Conservation (phyloP, 2,888 invertebrate species). For the Apodemia mormo region DNA sequence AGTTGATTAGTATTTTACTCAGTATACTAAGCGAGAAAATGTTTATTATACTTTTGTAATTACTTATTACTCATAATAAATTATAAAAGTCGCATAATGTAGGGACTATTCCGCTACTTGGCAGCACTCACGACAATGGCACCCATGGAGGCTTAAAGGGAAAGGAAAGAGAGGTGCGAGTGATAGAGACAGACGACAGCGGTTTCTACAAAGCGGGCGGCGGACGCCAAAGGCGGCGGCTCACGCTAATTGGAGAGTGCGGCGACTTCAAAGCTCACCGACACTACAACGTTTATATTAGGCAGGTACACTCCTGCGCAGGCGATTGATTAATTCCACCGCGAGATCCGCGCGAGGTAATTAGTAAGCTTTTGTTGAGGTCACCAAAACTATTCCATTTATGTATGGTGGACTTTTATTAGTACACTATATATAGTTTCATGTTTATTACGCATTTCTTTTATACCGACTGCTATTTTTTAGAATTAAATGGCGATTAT, state of each 20-base stretch:
- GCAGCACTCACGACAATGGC: slow-evolving; percentile 24
- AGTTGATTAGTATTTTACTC: too few species aligned
- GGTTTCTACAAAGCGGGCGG: slow-evolving; percentile 66
- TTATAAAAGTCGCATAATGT: neutral
- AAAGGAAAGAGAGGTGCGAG: slow-evolving; percentile 35
- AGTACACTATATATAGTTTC: neutral
- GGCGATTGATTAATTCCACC: slow-evolving; percentile 72
- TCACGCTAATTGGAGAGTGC: slow-evolving; percentile 77
- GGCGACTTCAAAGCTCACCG: slow-evolving; percentile 72
- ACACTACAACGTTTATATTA: slow-evolving; percentile 76
- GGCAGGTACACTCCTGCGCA: slow-evolving; percentile 60
- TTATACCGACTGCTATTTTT: too few species aligned
- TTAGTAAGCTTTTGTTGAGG: slow-evolving; percentile 71
- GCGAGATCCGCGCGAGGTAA: slow-evolving; percentile 64
- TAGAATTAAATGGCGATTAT: too few species aligned
- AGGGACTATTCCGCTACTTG: neutral
- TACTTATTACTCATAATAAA: too few species aligned
- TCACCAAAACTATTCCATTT: slow-evolving; percentile 33
- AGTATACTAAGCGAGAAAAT: too few species aligned
- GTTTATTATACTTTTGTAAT: neutral
- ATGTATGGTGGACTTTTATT: slow-evolving; percentile 12
- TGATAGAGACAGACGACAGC: slow-evolving; percentile 48
- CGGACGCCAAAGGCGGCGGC: slow-evolving; percentile 78
- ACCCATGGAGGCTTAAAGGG: slow-evolving; percentile 28
- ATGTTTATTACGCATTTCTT: too few species aligned